Evolutionary conservation across 64 coral and sea anemone genomes (phyloP), one percentile per base, ranked within the genome.

Genomic region (Montipora capricornis): DNA sequence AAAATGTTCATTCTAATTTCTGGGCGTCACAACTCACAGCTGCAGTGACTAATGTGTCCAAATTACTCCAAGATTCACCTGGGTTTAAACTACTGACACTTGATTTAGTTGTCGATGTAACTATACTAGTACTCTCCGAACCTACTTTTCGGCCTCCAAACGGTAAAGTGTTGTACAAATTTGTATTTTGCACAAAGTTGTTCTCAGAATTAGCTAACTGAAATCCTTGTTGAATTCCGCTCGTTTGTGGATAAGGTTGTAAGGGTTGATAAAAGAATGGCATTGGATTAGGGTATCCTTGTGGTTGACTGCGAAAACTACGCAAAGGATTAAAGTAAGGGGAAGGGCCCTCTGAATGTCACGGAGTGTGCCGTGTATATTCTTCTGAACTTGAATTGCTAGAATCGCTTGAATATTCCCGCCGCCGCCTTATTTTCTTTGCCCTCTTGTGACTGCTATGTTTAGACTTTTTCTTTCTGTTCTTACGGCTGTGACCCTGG

Each of bases 231-330:
- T 67, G 58, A 87, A 87, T 87, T 87, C 61, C 64, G 64, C 64
- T 75, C 16, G 55, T 74, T 89, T 78, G 87, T 46, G 53, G 74
- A 89, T 89, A 89, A 79, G 87, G 74, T 89, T 89, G 52, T 75
- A 77, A n/a, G 74, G 50, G 74, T 89, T 74, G 85, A 75, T 74
- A 89, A 50, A 89, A 62, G 55, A 89, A 89, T 68, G 74, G 87
- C 87, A 89, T 78, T 62, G 87, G 87, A 89, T 78, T 89, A 47
- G 47, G 75, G 47, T 89, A 66, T 79, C 87, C 87, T 79, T 89
- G 87, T 89, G 61, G 44, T n/a, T 89, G 73, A 44, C 87, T 48
- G 70, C 49, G 87, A 89, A 89, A 77, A 89, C 37, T 76, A 57
- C 75, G 61, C 52, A 89, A 49, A 59, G 17, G 87, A 89, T 76